Conservation (phyloP, 2,888 invertebrate genomes). For the Eupeodes latifasciatus region DNA sequence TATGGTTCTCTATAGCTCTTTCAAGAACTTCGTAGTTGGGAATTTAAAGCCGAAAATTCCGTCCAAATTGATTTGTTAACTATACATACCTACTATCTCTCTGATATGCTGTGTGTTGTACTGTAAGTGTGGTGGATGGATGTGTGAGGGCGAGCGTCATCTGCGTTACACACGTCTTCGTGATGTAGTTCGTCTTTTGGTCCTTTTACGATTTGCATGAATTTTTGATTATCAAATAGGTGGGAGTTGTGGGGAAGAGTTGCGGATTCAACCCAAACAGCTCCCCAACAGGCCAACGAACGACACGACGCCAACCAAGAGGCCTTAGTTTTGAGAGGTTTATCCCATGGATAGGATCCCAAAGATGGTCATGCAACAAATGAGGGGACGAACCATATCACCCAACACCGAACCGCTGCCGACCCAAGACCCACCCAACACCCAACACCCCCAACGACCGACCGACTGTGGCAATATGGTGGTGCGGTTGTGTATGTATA, state of each 20-base stretch:
- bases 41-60: slow-evolving; percentile 66
- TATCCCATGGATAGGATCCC: slow-evolving; percentile 36
- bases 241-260: background rate
- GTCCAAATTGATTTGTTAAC: slow-evolving; percentile 75
- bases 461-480: slow-evolving; percentile 3
- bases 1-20: background rate
- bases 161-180: slow-evolving; percentile 54
- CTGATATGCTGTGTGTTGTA: background rate
- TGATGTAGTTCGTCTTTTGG: slow-evolving; percentile 52
- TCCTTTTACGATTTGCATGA: slow-evolving; percentile 74
- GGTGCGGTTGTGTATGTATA: slow-evolving; percentile 62
- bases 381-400: slow-evolving; percentile 23
- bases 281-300: background rate
- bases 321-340: slow-evolving; percentile 17
- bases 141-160: slow-evolving; percentile 50
- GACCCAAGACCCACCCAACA: too few species aligned
- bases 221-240: slow-evolving; percentile 63
- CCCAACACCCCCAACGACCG: too few species aligned
- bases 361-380: slow-evolving; percentile 60
- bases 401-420: background rate
- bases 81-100: slow-evolving; percentile 28
- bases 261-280: slow-evolving; percentile 13
- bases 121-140: background rate
- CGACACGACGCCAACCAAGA: too few species aligned
- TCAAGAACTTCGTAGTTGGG: slow-evolving; percentile 24